Base-by-base conservation (phyloP, 2,797 vertebrate genomes). In the Hoplostethus mediterraneus region DNA sequence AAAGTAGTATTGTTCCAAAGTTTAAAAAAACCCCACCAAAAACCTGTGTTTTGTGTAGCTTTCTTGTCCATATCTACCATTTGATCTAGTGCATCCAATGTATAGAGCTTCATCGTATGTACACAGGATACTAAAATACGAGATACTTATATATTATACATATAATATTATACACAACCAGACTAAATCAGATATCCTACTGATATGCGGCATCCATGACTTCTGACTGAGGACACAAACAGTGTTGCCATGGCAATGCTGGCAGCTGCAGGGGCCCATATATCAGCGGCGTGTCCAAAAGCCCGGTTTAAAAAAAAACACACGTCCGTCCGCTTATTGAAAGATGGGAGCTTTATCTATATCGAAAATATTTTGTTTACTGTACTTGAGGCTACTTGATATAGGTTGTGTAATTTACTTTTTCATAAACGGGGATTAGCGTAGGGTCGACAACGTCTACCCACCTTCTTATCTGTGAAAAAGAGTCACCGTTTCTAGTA, bases 241-340 rank as follows among this genome's bases (percentile, higher is more conserved):
- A 38, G 49, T 21, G 81, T 82, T 83, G 67, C 79, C 55, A 77
- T 72, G 71, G 82, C 56, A 60, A 55, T 55, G 49, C 38, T 68
- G 48, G 73, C 66, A 72, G 66, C 75, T 62, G 71, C 75, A 48
- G 63, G 36, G 57, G 62, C 67, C 28, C 14, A 52, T 71, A 63
- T 65, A 66, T 61, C 16, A 75, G 48, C 55, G 57, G 21, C 64
- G 25, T 36, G 55, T 68, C 70, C 9, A 25, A 65, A 62, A 38
- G 6, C 42, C 68, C 65, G 61, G 42, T 70, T 57, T 21, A 21
- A 21, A 45, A 17, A 73, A 47, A 30, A 10, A 28, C 28, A 2
- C 25, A 13, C 33, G 49, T 54, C 17, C 30, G 52, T 52, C 49
- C 56, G 54, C 30, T 57, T 9, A 10, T 9, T 13, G 30, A 58